Evolutionary conservation across 2,888 invertebrate genomes (phyloP), one percentile per base, ranked within the genome.

Genomic region (Cataglyphis albicans): DNA sequence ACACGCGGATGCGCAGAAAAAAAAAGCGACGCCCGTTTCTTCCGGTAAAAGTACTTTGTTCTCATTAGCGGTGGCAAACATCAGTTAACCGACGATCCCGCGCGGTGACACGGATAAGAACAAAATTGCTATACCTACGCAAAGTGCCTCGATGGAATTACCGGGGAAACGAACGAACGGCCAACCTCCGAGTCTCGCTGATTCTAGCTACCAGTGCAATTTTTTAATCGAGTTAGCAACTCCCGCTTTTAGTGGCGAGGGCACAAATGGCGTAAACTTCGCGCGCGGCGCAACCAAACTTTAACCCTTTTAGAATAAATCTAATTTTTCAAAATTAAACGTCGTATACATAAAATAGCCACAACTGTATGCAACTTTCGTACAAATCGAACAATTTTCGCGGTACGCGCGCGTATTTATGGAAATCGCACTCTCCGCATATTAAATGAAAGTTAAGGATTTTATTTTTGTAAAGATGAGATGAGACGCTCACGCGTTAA

Each of bases 201-300:
- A 80, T 80, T 80, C 72, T 80, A 72, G 57, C 78, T 72, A 72
- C 59, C 35, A 72, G 70, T 59, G 70, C 72, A 59, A 72, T 80
- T 80, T 80, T 80, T 80, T 80, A 80, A 80, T 80, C 72, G 78
- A 80, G 72, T 80, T 80, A 72, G 78, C 59, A 59, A 80, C 72
- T 80, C 72, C 44, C 59, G 44, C 72, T 80, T 80, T 44, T 72
- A 80, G 70, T 70, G 29, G 38, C 57, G 57, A 52, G 78, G 18
- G n/a, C 2, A 12, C 55, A 29, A 70, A 59, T 80, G 59, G 70
- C 44, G 59, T 72, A 80, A 80, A 21, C 72, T 70, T 59, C 18
- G 57, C 72, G 41, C 72, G 21, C 48, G 6, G 48, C 48, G 15
- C 48, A 52, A 18, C 78, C 72, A 80, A 80, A 80, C 78, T 80